Conservation (phyloP, 2,888 invertebrate genomes). For the Aelia acuminata region DNA sequence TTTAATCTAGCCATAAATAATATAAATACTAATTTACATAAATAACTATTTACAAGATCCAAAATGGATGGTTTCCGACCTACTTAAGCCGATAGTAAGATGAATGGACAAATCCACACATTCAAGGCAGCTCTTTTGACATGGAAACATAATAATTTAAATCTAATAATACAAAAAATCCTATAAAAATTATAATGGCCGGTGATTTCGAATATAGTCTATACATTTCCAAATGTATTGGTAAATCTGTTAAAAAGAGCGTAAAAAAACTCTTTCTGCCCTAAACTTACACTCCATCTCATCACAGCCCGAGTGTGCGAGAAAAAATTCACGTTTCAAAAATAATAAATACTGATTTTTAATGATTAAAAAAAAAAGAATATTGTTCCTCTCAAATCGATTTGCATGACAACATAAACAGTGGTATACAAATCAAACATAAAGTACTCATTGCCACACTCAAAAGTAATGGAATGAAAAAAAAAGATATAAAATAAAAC, state of each 20-base stretch:
- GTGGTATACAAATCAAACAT: neutral
- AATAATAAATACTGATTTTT: slow-evolving; percentile 36
- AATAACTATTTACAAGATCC: slow-evolving; percentile 51
- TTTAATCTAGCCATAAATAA: slow-evolving; percentile 26
- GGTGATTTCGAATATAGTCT: slow-evolving; percentile 33
- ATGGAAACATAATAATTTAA: slow-evolving; percentile 36
- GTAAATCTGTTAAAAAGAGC: slow-evolving; percentile 4
- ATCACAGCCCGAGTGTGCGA: slow-evolving; percentile 55
- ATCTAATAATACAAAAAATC: slow-evolving; percentile 48
- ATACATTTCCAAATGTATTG: slow-evolving; percentile 13
- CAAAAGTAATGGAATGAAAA: neutral
- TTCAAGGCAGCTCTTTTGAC: slow-evolving; percentile 42
- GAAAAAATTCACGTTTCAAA: neutral
- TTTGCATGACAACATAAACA: neutral
- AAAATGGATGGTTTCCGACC: slow-evolving; percentile 56
- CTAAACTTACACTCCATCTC: slow-evolving; percentile 49
- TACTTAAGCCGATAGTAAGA: slow-evolving; percentile 38
- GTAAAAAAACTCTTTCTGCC: neutral
- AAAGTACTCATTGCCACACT: too few relatives aligned
- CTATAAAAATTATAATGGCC: slow-evolving; percentile 51
- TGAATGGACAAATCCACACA: slow-evolving; percentile 45
- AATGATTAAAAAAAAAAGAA: neutral
- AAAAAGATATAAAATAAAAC: neutral
- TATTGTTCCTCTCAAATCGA: neutral
- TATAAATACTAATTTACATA: slow-evolving; percentile 48